Evolutionary conservation across 2,888 invertebrate species (phyloP), one percentile per base, ranked within the genome.

Genomic region (Pollenia labialis): DNA sequence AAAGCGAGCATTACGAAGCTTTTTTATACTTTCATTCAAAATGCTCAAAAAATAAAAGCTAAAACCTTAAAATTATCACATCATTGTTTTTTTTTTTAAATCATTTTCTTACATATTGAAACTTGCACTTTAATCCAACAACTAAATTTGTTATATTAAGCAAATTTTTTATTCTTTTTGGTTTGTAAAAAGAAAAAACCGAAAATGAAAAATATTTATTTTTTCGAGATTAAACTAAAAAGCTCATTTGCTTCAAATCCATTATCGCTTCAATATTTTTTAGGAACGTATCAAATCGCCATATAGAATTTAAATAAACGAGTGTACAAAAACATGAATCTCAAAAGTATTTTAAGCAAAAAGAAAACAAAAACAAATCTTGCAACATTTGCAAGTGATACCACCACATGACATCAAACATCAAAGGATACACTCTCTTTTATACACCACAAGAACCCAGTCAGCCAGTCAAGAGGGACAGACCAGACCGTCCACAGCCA

Each of bases 261-360:
- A 92, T 92, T 92, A 92, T 92, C 93, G 91, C 92, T 90, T 91
- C 90, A 91, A 93, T 81, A 72, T 92, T 91, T 92, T 92, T 92
- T 91, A 92, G 12, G n/a, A 69, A 91, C 91, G 90, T 90, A 92
- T 92, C 92, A 92, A 91, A 91, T 91, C 88, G 81, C 52, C 76
- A 85, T 48, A 68, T 40, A 76, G 14, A 52, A 82, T 60, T 60
- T 40, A 62, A 76, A 82, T 40, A 76, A 52, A 75, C 75, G 68
- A 69, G 42, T 68, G 50, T 50, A 58, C 42, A 44, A 52, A 44
- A 12, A 42, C 66, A 75, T 68, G 50, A 68, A 58, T 75, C 58
- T 81, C 10, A 14, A 81, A 12, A 81, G 44, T 75, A 68, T 81
- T 54, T 48, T 8, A 56, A 66, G 46, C 16, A 46, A 68, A 81